Base-by-base conservation (phyloP, 2,797 vertebrate genomes). In the Neosilurus hyrtlii region DNA sequence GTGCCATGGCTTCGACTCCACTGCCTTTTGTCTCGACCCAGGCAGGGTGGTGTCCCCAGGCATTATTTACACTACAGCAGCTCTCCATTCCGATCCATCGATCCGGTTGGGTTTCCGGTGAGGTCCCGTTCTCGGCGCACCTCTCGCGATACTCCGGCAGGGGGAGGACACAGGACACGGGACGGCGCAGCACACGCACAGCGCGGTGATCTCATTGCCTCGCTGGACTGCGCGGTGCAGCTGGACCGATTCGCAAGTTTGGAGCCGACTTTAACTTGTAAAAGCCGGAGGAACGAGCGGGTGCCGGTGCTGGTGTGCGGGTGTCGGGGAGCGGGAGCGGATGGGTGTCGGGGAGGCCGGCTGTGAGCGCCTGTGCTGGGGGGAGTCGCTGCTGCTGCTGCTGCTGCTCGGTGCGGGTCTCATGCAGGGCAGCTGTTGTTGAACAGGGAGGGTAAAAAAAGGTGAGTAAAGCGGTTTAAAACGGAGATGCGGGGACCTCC, bases 121-220 rank as follows among this genome's bases (percentile, higher is more conserved):
- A 71, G 22, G 18, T 67, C 76, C 24, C 88, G 83, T 88, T 91
- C 89, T 61, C 82, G 57, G 83, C 62, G 10, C 43, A 26, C 56
- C 89, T 94, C 94, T 95, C 94, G 94, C 94, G 94, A 95, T 93
- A 94, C 74, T 92, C 67, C 56, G 24, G 83, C 61, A 79, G 79
- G 78, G 74, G 71, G 78, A 49, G 88, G 90, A 88, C 57, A 20
- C 70, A 7, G 16, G 57, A 20, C 57, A 59, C 70, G 3, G 16
- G 57, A 20, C 57, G 22, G 43, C 43, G 18, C 16, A 5, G 57
- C 16, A 18, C 16, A 1, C 7, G 86, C 86, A 91, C n/a, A 71
- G 90, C 89, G 83, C 87, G 93, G 87, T 95, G 94, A 95, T 91
- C 93, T 95, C 94, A 95, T 94, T 93, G 88, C 90, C 92, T 88